phyloP scores from a whole-genome alignment of 2,113 vertebrate genomes.

The Regulus satrapa region DNA sequence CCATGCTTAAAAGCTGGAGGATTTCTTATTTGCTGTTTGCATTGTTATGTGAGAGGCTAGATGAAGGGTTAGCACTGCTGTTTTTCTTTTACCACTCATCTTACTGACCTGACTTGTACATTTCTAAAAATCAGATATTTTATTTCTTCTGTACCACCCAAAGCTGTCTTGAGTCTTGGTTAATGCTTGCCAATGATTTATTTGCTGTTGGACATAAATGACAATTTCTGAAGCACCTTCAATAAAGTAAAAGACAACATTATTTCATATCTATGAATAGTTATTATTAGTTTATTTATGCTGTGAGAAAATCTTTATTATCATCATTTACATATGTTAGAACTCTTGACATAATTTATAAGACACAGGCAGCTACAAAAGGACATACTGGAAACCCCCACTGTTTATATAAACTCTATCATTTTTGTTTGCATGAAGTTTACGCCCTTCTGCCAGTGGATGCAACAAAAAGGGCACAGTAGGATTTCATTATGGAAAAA shows the following conservation, averaged over 20 bases:
- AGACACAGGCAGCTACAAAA: neutral
- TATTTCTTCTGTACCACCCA: neutral
- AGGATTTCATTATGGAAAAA: neutral
- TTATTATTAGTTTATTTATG: neutral
- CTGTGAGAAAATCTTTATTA: neutral
- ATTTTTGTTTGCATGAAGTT: no score
- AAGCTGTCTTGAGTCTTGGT: neutral
- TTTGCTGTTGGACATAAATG: neutral
- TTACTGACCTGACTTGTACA: neutral
- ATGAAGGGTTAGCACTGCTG: neutral
- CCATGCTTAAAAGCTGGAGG: neutral
- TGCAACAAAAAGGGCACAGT: neutral
- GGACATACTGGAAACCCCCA: neutral
- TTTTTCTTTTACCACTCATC: neutral
- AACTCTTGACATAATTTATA: fast-evolving
- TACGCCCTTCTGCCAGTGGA: no score
- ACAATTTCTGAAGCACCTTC: neutral
- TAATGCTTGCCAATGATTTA: neutral
- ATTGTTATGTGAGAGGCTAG: neutral
- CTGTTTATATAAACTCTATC: no score
- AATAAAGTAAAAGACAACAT: neutral
- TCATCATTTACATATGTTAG: neutral
- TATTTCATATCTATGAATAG: neutral
- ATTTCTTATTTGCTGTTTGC: neutral
- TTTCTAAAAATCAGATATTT: neutral